These are phyloP conservation scores for Chloropsis cyanopogon DNA, from an alignment of 2,113 vertebrate genomes.

Conservation along the genomic window DNA sequence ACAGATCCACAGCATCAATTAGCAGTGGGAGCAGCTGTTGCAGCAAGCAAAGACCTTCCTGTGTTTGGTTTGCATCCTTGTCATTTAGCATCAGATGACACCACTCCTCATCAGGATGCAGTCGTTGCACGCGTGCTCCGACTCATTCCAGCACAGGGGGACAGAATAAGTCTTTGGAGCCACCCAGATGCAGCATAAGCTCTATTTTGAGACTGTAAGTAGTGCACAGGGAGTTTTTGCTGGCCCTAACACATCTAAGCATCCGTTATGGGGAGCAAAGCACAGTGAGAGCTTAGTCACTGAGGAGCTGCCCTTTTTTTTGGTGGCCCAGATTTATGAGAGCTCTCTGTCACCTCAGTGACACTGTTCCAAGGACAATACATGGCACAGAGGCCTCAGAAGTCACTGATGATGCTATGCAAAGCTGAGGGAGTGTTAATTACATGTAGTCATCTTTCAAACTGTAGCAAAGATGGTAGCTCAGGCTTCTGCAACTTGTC, in stretches of 20 bases:
- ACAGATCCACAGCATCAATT: constrained; percentile 57
- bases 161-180: constrained; percentile 1
- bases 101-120: constrained; percentile 25
- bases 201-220: constrained; percentile 23
- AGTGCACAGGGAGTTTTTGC: neutral
- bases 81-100: constrained; percentile 49
- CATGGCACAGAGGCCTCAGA: neutral
- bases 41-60: constrained; percentile 54
- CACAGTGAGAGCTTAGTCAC: neutral
- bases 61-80: constrained; percentile 39
- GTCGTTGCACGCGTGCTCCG: neutral
- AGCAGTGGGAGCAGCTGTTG: constrained; percentile 54
- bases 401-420: neutral
- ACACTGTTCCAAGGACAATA: neutral
- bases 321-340: neutral
- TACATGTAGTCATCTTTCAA: neutral
- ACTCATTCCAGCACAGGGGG: neutral
- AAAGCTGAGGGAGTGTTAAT: neutral
- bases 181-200: neutral
- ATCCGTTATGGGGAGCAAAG: neutral
- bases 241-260: neutral
- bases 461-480: neutral
- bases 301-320: neutral
- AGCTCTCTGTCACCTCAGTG: neutral
- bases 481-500: neutral